Percentiles rank a stretch among this genome's conserved stretches.
Evolutionary conservation across 1,140 invertebrate genomes (phyloP).

Genomic region (Amphibalanus amphitrite): DNA sequence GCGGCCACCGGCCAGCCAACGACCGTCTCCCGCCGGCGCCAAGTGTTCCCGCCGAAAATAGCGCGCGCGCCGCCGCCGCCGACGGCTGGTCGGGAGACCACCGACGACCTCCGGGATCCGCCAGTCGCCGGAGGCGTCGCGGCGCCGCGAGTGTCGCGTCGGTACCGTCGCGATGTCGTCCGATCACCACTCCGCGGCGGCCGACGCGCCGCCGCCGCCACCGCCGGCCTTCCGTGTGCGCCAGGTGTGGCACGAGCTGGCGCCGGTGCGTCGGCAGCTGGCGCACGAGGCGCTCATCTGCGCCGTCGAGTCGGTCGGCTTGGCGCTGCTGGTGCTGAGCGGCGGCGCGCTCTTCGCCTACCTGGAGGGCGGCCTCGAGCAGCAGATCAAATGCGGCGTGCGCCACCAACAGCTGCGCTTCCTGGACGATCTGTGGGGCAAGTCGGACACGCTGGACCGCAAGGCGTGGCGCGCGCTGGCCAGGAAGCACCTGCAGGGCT

Average conservation of each 20-base stretch:
- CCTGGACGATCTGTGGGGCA: slow-evolving; percentile 52
- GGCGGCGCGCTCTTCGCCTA: slow-evolving; percentile 10
- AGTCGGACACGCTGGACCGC: slow-evolving; percentile 38
- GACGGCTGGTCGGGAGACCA: too few relatives aligned
- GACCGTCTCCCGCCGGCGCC: too few relatives aligned
- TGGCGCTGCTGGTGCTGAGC: slow-evolving; percentile 11
- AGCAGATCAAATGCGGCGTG: slow-evolving; percentile 52
- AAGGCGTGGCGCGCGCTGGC: slow-evolving; percentile 75
- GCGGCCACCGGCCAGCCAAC: too few relatives aligned
- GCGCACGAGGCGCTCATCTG: slow-evolving; percentile 11
- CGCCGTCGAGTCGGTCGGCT: slow-evolving; percentile 8
- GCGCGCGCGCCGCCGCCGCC: too few relatives aligned
- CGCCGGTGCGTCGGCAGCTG: slow-evolving; percentile 9
- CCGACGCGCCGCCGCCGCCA: slow-evolving; percentile 9
- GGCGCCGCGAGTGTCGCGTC: background rate
- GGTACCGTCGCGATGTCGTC: background rate
- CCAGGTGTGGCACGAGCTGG: slow-evolving; percentile 13
- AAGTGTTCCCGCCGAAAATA: background rate
- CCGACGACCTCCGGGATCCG: too few relatives aligned
- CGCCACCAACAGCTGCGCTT: slow-evolving; percentile 69
- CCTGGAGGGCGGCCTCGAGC: slow-evolving; percentile 15
- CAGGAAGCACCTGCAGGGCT: slow-evolving; percentile 54
- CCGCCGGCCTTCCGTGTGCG: slow-evolving; percentile 6
- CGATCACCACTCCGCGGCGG: background rate
- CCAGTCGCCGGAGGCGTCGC: too few relatives aligned